Evolutionary conservation across 2,797 vertebrate species (phyloP), one percentile per base, ranked within the genome.

Genomic region (Necrosyrtes monachus): DNA sequence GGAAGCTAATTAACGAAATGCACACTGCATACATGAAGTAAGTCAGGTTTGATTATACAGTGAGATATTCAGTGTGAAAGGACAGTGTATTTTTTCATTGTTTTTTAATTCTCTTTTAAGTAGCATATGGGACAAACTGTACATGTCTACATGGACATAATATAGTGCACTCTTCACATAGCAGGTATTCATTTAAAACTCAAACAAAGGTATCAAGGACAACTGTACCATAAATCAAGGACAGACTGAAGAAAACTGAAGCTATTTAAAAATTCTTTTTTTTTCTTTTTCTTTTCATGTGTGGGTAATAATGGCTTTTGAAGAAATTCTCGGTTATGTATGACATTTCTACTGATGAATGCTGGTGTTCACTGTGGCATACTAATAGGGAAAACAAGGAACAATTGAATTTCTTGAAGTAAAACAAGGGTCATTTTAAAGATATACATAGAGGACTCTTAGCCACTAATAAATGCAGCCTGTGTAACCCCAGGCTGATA

Each of bases 261-360:
- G 65, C 24, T 76, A 28, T 53, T 63, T 70, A 69, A 79, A 89
- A 85, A 76, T 8, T 46, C 16, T 85, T 68, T 79, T 46, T 35
- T 88, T 33, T 43, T 67, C 11, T 80, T 41, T n/a, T 43, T 31
- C 41, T 54, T 68, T 88, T 28, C 39, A 3, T 63, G 8, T 59
- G 13, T 72, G 8, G 84, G 35, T 73, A 93, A 72, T 85, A 85
- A 88, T 86, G 77, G 18, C 79, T 96, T 95, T 95, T 96, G 94
- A 95, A 91, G 92, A 94, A 95, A 92, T 94, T 95, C 79, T 94
- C 3, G 0, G 72, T 93, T 97, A 86, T 77, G n/a, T 91, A 81
- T 98, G 97, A 95, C 96, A 97, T 97, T 98, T 97, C 90, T 94
- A 35, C 85, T 96, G 96, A 97, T 97, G 96, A 94, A 97, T 97